These are phyloP conservation scores for Sesamia nonagrioides DNA, from an alignment of 1,140 invertebrate genomes.

Conservation along the genomic window DNA sequence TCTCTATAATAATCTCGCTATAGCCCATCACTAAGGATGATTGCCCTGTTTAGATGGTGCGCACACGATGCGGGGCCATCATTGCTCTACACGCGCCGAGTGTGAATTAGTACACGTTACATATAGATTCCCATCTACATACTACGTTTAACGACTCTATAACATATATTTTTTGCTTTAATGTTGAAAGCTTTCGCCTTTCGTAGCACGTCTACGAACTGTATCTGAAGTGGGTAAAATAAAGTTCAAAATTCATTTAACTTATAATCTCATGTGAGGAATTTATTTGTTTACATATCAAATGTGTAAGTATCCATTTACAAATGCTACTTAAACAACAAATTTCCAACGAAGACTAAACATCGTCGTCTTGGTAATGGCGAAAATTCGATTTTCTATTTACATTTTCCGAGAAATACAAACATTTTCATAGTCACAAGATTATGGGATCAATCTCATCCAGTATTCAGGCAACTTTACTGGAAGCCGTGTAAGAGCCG, in stretches of 20 bases:
- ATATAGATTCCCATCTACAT: not conserved
- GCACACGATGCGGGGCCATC: conserved; percentile 41
- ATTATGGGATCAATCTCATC: conserved; percentile 36
- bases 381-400: conserved; percentile 22
- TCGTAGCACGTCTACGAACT: not conserved
- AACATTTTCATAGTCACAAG: conserved; percentile 33
- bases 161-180: not conserved
- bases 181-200: not conserved
- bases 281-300: not conserved
- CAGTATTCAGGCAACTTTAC: conserved; percentile 25
- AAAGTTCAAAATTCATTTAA: not conserved
- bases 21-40: conserved; percentile 29
- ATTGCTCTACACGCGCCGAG: conserved; percentile 34
- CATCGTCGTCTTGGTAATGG: not conserved
- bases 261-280: not conserved
- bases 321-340: conserved; percentile 4
- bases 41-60: conserved; percentile 40
- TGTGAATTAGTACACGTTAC: conserved; percentile 30
- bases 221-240: not conserved
- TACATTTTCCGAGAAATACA: conserved; percentile 17
- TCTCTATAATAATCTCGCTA: conserved; percentile 18
- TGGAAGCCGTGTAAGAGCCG: conserved; percentile 15
- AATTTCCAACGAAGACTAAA: not conserved
- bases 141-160: conserved; percentile 17
- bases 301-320: not conserved